These are phyloP conservation scores for Takifugu flavidus DNA, from an alignment of 2,113 vertebrate species.

Conservation along the genomic window DNA sequence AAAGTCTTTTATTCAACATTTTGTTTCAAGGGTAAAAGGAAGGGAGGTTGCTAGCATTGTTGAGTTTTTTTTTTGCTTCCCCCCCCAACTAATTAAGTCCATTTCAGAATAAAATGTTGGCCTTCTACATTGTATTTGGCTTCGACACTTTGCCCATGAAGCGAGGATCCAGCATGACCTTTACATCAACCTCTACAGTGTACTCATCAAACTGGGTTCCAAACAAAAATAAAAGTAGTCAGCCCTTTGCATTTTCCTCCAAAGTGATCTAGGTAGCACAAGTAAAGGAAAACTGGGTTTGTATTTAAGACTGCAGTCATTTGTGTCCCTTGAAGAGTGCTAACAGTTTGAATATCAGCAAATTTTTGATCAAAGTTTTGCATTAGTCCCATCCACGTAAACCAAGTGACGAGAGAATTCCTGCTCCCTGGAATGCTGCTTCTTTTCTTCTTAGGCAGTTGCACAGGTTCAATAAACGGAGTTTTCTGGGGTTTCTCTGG, in stretches of 20 bases:
- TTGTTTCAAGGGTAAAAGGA: conserved; percentile 62
- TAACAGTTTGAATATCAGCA: conserved; percentile 52
- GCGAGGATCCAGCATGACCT: conserved; percentile 40
- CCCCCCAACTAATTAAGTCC: conserved; percentile 13
- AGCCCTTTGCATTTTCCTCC: conserved; percentile 62
- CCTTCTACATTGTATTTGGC: conserved; percentile 69
- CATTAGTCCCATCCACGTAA: conserved; percentile 52
- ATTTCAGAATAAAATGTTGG: conserved; percentile 66
- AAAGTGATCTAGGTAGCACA: conserved; percentile 50
- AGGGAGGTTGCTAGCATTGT: conserved; percentile 43
- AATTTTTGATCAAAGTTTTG: conserved; percentile 44
- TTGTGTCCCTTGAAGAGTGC: conserved; percentile 49
- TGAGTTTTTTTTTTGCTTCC: conserved; percentile 36
- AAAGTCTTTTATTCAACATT: conserved; percentile 77
- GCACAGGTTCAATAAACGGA: conserved; percentile 23
- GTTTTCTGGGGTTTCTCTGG: conserved; percentile 16
- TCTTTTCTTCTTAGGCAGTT: conserved; percentile 46
- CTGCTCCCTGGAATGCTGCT: conserved; percentile 42
- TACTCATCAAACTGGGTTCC: conserved; percentile 56
- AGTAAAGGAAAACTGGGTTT: conserved; percentile 45
- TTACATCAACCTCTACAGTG: conserved; percentile 50
- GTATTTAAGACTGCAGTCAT: conserved; percentile 63
- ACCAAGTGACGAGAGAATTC: conserved; percentile 35
- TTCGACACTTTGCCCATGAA: conserved; percentile 57
- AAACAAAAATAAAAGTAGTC: conserved; percentile 51